Percentiles rank a stretch among this genome's conserved stretches.
Evolutionary conservation across 2,888 invertebrate species (phyloP).

Genomic region (Ashinkailepas kermadecensis): DNA sequence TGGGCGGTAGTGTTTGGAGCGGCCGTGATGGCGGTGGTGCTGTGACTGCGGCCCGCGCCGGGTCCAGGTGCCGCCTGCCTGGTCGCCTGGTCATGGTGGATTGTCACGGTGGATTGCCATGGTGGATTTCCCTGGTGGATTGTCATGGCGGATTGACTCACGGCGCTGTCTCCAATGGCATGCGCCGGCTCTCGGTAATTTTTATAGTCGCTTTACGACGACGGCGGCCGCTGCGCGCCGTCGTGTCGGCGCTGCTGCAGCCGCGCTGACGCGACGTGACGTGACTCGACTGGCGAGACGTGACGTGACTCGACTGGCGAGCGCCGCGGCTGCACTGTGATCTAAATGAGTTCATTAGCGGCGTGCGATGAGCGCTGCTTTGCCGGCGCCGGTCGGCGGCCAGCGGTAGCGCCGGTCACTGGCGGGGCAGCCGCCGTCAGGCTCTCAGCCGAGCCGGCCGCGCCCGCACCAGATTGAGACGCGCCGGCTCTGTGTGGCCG

Average conservation of each 20-base stretch:
- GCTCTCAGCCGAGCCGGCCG: too few species aligned
- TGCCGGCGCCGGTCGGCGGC: neutral
- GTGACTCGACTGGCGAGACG: too few species aligned
- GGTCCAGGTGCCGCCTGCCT: too few species aligned
- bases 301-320: neutral
- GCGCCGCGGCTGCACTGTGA: neutral
- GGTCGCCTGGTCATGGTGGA: too few species aligned
- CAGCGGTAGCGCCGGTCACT: neutral
- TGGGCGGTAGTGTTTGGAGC: neutral
- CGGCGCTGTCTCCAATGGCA: neutral
- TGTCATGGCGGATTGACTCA: too few species aligned
- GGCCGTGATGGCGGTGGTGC: neutral
- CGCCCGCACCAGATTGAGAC: too few species aligned
- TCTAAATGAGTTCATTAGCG: neutral
- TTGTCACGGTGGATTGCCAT: too few species aligned
- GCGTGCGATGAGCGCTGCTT: neutral
- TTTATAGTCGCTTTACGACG: neutral
- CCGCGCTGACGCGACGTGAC: too few species aligned
- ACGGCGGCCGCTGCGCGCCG: too few species aligned
- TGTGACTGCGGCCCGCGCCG: neutral
- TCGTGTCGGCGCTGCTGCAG: too few species aligned
- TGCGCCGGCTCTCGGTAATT: neutral
- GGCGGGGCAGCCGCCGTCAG: neutral
- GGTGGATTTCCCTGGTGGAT: too few species aligned
- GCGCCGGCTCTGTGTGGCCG: too few species aligned